Evolutionary conservation across 2,888 invertebrate species (phyloP).

Genomic region (Acleris laterana): DNA sequence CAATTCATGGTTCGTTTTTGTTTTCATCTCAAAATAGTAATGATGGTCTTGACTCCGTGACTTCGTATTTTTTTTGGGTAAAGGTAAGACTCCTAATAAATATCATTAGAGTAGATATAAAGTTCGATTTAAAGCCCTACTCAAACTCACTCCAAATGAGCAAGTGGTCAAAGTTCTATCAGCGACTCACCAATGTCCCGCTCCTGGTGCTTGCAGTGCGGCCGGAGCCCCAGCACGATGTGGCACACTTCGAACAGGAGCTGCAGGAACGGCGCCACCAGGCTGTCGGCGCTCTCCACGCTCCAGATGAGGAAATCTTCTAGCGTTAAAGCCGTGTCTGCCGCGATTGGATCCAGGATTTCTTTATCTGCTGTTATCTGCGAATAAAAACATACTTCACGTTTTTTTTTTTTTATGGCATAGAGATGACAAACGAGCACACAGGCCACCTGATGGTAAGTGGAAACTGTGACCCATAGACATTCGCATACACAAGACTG

Average conservation of each 20-base stretch:
- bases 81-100: too few species aligned
- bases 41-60: too few species aligned
- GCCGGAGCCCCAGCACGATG: conserved; percentile 92
- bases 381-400: not conserved
- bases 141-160: conserved; percentile 87
- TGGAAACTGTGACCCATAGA: too few species aligned
- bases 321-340: conserved; percentile 78
- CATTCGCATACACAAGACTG: too few species aligned
- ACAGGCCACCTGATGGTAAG: too few species aligned
- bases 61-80: too few species aligned
- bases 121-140: too few species aligned
- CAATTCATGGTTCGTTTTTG: too few species aligned
- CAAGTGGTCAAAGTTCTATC: not conserved
- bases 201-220: conserved; percentile 92
- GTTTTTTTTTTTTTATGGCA: too few species aligned
- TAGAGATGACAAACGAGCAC: too few species aligned
- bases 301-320: conserved; percentile 96
- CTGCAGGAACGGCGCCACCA: conserved; percentile 89
- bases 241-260: conserved; percentile 93
- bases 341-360: conserved; percentile 49
- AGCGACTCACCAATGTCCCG: conserved; percentile 87
- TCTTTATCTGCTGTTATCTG: conserved; percentile 37
- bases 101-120: too few species aligned
- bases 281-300: conserved; percentile 86
- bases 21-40: too few species aligned